Conservation (phyloP, 2,797 vertebrate genomes). For the Limnodromus scolopaceus region DNA sequence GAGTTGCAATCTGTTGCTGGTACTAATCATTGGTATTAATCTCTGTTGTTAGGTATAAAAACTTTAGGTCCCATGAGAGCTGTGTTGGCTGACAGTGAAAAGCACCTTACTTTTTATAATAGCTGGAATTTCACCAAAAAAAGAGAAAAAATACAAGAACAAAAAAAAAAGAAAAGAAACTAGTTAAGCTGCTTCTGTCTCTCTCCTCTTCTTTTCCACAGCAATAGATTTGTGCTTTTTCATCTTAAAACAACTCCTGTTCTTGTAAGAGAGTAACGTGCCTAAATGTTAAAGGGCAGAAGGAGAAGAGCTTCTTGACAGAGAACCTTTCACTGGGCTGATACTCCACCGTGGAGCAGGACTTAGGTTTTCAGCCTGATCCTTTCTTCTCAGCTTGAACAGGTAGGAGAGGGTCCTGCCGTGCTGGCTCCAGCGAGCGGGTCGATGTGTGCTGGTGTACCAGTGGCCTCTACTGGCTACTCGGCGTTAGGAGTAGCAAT, state of each 20-base stretch:
- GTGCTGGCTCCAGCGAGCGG: neutral
- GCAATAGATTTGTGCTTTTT: neutral
- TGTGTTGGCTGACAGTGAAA: neutral
- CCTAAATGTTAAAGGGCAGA: neutral
- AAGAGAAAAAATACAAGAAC: rapidly evolving
- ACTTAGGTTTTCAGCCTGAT: neutral
- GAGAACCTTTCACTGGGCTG: neutral
- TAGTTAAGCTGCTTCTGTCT: neutral
- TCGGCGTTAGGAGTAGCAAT: neutral
- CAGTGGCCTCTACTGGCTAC: neutral
- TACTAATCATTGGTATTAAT: neutral
- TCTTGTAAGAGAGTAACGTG: neutral
- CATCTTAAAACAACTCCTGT: neutral
- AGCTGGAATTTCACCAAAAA: neutral
- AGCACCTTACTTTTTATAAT: slow-evolving; percentile 27
- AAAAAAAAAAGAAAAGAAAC: rapidly evolving
- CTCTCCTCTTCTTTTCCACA: neutral
- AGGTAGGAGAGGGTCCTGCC: neutral
- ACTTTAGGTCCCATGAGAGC: neutral
- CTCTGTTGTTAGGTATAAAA: neutral
- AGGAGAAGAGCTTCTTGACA: neutral
- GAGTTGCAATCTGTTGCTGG: neutral
- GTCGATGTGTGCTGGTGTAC: neutral
- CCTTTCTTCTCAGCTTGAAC: neutral
- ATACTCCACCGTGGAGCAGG: neutral